Percentiles rank a stretch among this genome's conserved stretches.
phyloP scores from a whole-genome alignment of 2,113 vertebrate genomes.

The Pterocles burchelli region DNA sequence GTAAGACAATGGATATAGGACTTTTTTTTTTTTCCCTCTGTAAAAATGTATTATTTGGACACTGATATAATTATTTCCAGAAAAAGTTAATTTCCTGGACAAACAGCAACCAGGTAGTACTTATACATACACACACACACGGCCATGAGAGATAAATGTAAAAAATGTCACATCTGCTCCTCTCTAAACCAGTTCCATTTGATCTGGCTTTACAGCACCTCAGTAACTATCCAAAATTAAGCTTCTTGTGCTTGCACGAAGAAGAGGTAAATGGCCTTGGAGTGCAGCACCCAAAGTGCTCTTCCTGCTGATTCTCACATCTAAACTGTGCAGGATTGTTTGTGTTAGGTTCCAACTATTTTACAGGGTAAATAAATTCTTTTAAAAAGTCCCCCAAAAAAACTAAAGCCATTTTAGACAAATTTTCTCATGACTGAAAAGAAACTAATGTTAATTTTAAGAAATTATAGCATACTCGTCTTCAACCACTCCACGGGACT shows the following conservation, averaged over 20 bases:
- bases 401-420: background rate
- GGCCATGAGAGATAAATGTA: rapidly evolving
- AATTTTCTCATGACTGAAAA: background rate
- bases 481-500: background rate
- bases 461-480: background rate
- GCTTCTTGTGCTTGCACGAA: background rate
- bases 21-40: background rate
- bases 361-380: background rate
- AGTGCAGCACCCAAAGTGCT: background rate
- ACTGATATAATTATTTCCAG: background rate
- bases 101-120: background rate
- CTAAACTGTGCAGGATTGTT: background rate
- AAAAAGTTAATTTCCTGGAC: background rate
- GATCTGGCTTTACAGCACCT: background rate
- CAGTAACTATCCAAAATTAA: background rate
- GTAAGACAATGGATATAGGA: background rate
- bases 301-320: background rate
- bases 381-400: background rate
- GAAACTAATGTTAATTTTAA: background rate
- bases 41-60: background rate
- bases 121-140: background rate
- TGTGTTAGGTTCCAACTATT: background rate
- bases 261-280: background rate
- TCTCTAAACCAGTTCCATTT: background rate
- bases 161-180: background rate